Evolutionary conservation across 2,888 invertebrate genomes (phyloP).

Genomic region (Nyleta sp.): DNA sequence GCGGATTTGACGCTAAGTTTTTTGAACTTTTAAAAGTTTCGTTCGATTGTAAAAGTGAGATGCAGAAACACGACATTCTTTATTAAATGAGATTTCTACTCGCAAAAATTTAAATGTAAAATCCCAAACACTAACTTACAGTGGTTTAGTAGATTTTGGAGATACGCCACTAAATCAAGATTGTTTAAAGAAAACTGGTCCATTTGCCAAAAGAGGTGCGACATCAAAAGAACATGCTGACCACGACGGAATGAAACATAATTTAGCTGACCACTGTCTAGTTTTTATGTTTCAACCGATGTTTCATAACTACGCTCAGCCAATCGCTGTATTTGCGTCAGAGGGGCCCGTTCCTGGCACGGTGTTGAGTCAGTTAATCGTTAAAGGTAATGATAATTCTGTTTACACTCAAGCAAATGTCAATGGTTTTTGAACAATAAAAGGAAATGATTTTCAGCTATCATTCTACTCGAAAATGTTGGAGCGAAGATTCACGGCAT

Average conservation of each 20-base stretch:
- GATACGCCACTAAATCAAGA: neutral
- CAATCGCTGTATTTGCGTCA: neutral
- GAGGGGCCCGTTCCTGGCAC: neutral
- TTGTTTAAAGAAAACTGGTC: too few relatives aligned
- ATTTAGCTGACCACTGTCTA: neutral
- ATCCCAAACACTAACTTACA: constrained; percentile 43
- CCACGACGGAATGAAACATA: neutral
- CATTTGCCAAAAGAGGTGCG: neutral
- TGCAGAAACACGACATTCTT: constrained; percentile 28
- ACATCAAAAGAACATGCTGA: neutral
- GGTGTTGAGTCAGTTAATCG: neutral
- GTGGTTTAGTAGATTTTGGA: constrained; percentile 27
- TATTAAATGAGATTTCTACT: constrained; percentile 55
- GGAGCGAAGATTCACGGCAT: neutral
- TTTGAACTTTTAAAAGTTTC: constrained; percentile 27
- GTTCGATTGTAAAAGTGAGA: constrained; percentile 7
- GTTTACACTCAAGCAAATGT: neutral
- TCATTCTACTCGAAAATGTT: neutral
- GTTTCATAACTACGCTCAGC: neutral
- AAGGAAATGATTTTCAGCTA: neutral
- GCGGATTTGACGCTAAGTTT: constrained; percentile 30
- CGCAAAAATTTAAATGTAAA: constrained; percentile 50
- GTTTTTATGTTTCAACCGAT: neutral
- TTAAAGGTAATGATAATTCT: neutral
- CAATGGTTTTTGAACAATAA: neutral